phyloP scores from a whole-genome alignment of 2,113 vertebrate species.

The Atractosteus spatula region DNA sequence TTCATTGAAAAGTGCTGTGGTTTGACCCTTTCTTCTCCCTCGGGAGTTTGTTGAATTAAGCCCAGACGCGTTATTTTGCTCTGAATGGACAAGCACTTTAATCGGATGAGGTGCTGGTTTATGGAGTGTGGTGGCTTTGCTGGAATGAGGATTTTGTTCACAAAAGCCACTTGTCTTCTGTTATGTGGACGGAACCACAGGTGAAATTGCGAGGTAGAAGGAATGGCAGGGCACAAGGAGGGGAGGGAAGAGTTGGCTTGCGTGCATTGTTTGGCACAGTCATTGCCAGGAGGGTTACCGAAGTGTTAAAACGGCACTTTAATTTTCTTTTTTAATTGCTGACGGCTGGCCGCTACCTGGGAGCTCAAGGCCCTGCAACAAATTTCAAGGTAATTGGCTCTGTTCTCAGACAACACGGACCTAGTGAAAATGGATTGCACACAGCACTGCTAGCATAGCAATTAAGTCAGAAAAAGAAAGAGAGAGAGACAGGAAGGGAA shows the following conservation, averaged over 20 bases:
- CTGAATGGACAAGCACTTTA: too few relatives aligned
- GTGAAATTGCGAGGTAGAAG: background rate
- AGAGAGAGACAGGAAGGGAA: background rate
- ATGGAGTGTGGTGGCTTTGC: background rate
- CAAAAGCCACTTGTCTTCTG: background rate
- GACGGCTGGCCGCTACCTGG: constrained; percentile 13
- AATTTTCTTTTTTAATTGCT: constrained; percentile 9
- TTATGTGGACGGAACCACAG: background rate
- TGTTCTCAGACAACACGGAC: constrained; percentile 14
- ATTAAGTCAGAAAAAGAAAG: constrained; percentile 15
- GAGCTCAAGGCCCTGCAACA: background rate
- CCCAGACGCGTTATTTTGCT: too few relatives aligned
- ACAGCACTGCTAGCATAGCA: background rate
- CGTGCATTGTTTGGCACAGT: background rate
- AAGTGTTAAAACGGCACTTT: constrained; percentile 1
- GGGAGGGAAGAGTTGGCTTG: background rate
- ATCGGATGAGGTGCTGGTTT: background rate
- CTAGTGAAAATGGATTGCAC: constrained; percentile 4
- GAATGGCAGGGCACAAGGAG: background rate
- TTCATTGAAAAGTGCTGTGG: too few relatives aligned
- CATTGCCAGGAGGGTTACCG: background rate
- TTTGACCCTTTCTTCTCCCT: too few relatives aligned
- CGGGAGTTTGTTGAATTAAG: too few relatives aligned
- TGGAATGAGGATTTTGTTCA: background rate
- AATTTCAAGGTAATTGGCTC: constrained; percentile 25